Base-by-base conservation (phyloP, 2,888 invertebrate genomes). In the Ypsolopha scabrella region DNA sequence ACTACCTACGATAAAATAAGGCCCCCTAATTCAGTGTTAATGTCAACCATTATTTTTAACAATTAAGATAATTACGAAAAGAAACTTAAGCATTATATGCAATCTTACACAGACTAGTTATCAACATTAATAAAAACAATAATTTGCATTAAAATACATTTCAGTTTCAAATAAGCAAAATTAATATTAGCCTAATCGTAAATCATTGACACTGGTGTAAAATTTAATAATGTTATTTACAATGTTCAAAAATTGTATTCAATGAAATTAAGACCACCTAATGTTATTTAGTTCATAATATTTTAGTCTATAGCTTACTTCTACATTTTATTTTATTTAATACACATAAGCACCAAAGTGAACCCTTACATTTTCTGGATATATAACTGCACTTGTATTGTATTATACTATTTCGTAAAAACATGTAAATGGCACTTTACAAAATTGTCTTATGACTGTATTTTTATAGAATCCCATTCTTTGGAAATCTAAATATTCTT, bases 81-180 rank as follows among this genome's bases (percentile, higher is more conserved):
- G n/a, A 39, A 33, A 49, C 49, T 49, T 49, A 49, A 68, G 85
- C 85, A 85, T 85, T 75, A 63, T 64, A 85, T 85, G 85, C 83
- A 67, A 74, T 72, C 75, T 73, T 63, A 62, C 64, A 59, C 67
- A 72, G 81, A 83, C 82, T 80, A 82, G 80, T 72, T 61, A 69
- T 75, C 72, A 48, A 73, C 65, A 63, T 66, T 65, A 62, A 67
- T 70, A 72, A 70, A 71, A 71, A 68, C 73, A 67, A 70, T 65
- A 68, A n/a, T 45, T 34, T 33, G 9, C 13, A 45, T 33, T 45
- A 37, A 36, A 48, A 48, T 48, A 11, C 48, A 48, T 37, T 37
- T 37, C 13, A 48, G 13, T 48, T 14, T 36, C 14, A 48, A 48
- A 48, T 11, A 13, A 48, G 11, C 8, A 7, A 43, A 24, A 43